Base-by-base conservation (phyloP, 2,113 vertebrate species). In the Eulemur macaco region DNA sequence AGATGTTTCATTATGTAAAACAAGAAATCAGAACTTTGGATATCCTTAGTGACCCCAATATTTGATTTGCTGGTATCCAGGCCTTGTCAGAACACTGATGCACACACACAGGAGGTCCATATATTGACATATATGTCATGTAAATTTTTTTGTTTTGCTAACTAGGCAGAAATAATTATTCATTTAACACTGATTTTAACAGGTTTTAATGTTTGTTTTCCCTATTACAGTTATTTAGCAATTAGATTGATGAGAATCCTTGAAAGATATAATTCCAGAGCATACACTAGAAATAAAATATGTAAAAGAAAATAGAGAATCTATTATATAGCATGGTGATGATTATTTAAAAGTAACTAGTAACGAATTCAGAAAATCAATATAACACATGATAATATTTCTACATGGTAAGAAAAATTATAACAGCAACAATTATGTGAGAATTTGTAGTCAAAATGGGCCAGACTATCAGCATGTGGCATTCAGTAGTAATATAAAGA, bases 131-230 rank as follows among this genome's bases (percentile, higher is more conserved):
- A 56, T 37, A 52, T 85, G 12, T 71, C 74, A 78, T 39, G 66
- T 74, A 31, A 54, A 23, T 86, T n/a, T 47, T 95, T 92, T 74
- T 91, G 5, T 66, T 91, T 93, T 91, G 21, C n/a, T 85, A 81
- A 37, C 31, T 71, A 86, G 45, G 88, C 5, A 71, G 25, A 52
- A 2, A 25, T 82, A 92, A 71, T 86, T 80, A 89, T 78, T 95
- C 8, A 56, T 34, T 89, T 91, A 84, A 80, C 17, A 92, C n/a
- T 76, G 7, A 80, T 93, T 73, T 95, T 89, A 77, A 34, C 10
- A 71, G 58, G 37, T 27, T 92, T 86, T 69, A 18, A 58, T 73
- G 87, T 47, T 94, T 23, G 15, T 69, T 96, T 94, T 81, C 15
- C n/a, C 20, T 71, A 92, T 66, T 76, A 87, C 3, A 74, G 23